Evolutionary conservation across 2,797 vertebrate genomes (phyloP).

Genomic region (Chelmon rostratus): DNA sequence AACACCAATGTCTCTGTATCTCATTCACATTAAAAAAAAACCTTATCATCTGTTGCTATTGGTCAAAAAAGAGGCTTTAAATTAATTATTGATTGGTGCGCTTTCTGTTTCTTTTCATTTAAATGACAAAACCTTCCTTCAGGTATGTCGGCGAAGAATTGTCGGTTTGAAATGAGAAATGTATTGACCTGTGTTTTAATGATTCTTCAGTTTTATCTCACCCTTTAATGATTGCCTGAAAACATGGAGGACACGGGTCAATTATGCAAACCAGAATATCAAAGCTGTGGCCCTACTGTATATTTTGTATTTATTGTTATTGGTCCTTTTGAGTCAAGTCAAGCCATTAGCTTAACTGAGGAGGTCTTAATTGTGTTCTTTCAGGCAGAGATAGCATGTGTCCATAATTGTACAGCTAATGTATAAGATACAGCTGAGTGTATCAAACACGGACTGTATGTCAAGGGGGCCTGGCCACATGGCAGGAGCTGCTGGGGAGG

Average conservation of each 20-base stretch:
- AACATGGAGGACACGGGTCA: conserved; percentile 45
- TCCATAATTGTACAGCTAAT: conserved; percentile 33
- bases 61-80: conserved; percentile 69
- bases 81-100: conserved; percentile 80
- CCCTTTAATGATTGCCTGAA: conserved; percentile 50
- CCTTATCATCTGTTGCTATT: conserved; percentile 65
- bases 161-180: conserved; percentile 76
- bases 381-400: conserved; percentile 36
- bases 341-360: conserved; percentile 18
- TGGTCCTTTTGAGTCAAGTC: conserved; percentile 39
- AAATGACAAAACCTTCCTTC: conserved; percentile 75
- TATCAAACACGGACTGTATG: conserved; percentile 58
- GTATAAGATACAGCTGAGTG: conserved; percentile 52
- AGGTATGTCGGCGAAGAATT: conserved; percentile 69
- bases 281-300: conserved; percentile 45
- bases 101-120: conserved; percentile 71
- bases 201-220: conserved; percentile 65
- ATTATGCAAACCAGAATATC: conserved; percentile 49
- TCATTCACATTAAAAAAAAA: conserved; percentile 68
- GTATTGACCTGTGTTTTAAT: conserved; percentile 79
- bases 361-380: conserved; percentile 35
- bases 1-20: conserved; percentile 74
- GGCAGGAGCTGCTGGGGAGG: conserved; percentile 76
- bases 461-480: conserved; percentile 66
- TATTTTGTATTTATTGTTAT: conserved; percentile 46